Conservation (phyloP, 1,140 invertebrate species). For the Lordiphosa collinella region DNA sequence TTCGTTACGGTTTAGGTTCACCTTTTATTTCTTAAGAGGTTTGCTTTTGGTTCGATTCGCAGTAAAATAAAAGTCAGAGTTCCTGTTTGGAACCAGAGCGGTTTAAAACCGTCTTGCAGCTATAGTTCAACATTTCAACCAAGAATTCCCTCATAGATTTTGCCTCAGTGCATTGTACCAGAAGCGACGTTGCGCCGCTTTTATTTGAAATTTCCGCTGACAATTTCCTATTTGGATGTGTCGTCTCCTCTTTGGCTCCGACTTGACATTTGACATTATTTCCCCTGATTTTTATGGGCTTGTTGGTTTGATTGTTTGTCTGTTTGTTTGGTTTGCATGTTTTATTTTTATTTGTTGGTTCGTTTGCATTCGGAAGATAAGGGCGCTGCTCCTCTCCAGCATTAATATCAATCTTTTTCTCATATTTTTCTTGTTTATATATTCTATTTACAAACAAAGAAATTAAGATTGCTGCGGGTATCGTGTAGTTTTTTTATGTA, state of each 20-base stretch:
- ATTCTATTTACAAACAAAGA: constrained; percentile 40
- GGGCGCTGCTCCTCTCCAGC: constrained; percentile 34
- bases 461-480: constrained; percentile 45
- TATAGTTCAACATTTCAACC: too few relatives aligned
- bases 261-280: constrained; percentile 62
- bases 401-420: constrained; percentile 37
- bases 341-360: constrained; percentile 24
- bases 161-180: not conserved
- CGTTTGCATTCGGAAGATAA: constrained; percentile 43
- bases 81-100: too few relatives aligned
- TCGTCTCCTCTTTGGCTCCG: not conserved
- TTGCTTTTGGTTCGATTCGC: too few relatives aligned
- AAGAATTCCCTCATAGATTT: not conserved
- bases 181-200: constrained; percentile 11
- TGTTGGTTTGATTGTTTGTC: constrained; percentile 23
- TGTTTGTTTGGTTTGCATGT: constrained; percentile 40
- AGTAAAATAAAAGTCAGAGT: too few relatives aligned
- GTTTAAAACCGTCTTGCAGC: too few relatives aligned
- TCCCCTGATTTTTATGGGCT: constrained; percentile 60
- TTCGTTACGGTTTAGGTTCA: too few relatives aligned
- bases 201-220: constrained; percentile 47
- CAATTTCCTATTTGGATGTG: constrained; percentile 19
- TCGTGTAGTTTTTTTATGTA: constrained; percentile 29
- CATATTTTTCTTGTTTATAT: constrained; percentile 49
- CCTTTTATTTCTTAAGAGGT: too few relatives aligned